Percentiles rank a stretch among this genome's conserved stretches.
Evolutionary conservation across 2,113 vertebrate genomes (phyloP).

Genomic region (Rhabdomys dilectus): DNA sequence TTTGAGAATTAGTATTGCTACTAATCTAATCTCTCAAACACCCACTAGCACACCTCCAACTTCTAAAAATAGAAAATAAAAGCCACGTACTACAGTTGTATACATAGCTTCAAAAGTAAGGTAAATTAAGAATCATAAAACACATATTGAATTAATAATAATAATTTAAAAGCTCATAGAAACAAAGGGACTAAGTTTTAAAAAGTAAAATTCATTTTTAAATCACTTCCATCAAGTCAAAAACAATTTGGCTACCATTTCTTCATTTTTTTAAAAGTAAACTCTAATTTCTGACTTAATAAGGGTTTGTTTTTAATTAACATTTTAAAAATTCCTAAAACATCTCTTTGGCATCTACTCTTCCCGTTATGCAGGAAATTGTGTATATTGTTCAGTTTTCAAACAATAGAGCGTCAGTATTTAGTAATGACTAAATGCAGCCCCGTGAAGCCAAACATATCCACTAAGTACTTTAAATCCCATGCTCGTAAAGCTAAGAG

Average conservation of each 20-base stretch:
- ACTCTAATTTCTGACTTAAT: constrained; percentile 47
- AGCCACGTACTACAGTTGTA: constrained; percentile 31
- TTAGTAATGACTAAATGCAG: not conserved
- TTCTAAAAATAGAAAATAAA: not conserved
- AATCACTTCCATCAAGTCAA: constrained; percentile 61
- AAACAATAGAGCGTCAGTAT: not conserved
- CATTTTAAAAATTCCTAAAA: constrained; percentile 48
- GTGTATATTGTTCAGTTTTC: not conserved
- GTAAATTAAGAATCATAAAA: constrained; percentile 76
- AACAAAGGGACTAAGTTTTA: constrained; percentile 61
- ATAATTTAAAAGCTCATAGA: constrained; percentile 73
- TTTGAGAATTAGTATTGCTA: constrained; percentile 30
- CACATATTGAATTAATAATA: constrained; percentile 67
- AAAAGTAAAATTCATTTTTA: constrained; percentile 63
- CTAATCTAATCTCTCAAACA: constrained; percentile 32
- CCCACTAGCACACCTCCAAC: not conserved
- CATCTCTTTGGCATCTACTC: not conserved
- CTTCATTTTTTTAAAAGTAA: constrained; percentile 66
- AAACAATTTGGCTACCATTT: constrained; percentile 63
- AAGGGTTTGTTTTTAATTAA: constrained; percentile 67
- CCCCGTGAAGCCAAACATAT: not conserved
- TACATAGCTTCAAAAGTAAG: constrained; percentile 51
- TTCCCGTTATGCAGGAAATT: not conserved
- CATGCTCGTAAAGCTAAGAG: not conserved
- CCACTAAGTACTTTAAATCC: not conserved